phyloP scores from a whole-genome alignment of 1,140 invertebrate species.

The Anastrepha ludens region DNA sequence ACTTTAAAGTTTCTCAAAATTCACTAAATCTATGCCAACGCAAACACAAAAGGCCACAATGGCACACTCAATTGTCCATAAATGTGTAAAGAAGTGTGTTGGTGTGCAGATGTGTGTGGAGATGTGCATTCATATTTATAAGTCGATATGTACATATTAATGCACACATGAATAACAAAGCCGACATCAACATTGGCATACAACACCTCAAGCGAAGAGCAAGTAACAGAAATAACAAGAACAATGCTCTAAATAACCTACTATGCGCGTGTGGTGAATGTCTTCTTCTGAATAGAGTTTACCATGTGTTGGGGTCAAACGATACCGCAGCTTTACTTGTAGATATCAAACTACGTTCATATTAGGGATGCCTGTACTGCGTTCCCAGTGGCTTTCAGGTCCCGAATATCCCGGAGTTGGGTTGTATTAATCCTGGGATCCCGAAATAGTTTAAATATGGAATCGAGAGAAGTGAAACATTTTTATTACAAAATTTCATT shows the following conservation, averaged over 20 bases:
- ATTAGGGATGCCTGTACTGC: too few relatives aligned
- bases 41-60: constrained; percentile 35
- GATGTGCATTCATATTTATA: background rate
- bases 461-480: too few relatives aligned
- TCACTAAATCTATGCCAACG: constrained; percentile 28
- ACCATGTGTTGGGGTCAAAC: too few relatives aligned
- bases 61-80: constrained; percentile 14
- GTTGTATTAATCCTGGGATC: too few relatives aligned
- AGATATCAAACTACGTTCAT: too few relatives aligned
- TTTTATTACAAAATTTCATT: too few relatives aligned
- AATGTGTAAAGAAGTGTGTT: background rate
- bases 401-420: too few relatives aligned
- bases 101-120: background rate
- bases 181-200: background rate
- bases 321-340: too few relatives aligned
- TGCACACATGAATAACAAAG: constrained; percentile 8
- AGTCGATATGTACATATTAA: background rate
- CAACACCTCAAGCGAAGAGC: background rate
- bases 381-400: too few relatives aligned
- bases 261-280: too few relatives aligned
- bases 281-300: too few relatives aligned
- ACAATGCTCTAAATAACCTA: background rate
- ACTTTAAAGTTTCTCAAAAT: constrained; percentile 45
- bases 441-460: too few relatives aligned
- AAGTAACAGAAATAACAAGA: constrained; percentile 1